Evolutionary conservation across 2,888 invertebrate species (phyloP).

Genomic region (Cerceris rybyensis): DNA sequence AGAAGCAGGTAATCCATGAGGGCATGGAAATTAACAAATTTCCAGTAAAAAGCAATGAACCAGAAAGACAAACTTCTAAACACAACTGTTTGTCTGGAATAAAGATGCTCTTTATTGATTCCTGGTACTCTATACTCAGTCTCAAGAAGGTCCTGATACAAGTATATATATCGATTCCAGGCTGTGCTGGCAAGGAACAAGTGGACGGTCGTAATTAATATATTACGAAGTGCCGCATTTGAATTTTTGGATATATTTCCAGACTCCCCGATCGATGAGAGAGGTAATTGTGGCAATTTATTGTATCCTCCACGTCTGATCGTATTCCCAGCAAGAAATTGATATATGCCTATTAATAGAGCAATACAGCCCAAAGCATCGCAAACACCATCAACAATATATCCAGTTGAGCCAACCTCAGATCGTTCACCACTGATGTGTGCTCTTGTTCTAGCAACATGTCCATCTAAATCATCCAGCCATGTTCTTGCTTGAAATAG

Average conservation of each 20-base stretch:
- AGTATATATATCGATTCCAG: constrained; percentile 93
- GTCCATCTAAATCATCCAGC: constrained; percentile 93
- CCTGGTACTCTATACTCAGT: constrained; percentile 81
- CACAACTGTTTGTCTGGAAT: constrained; percentile 84
- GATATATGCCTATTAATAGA: constrained; percentile 87
- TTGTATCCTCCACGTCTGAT: constrained; percentile 89
- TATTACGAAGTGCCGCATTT: constrained; percentile 84
- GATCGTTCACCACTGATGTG: constrained; percentile 90
- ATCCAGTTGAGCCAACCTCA: constrained; percentile 91
- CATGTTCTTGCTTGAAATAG: constrained; percentile 92
- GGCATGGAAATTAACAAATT: constrained; percentile 90
- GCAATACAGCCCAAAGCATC: constrained; percentile 90
- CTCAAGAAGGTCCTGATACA: constrained; percentile 90
- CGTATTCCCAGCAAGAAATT: constrained; percentile 88
- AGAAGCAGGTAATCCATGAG: constrained; percentile 89
- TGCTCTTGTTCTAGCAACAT: constrained; percentile 90
- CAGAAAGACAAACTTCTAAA: constrained; percentile 90
- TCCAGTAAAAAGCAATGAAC: constrained; percentile 89
- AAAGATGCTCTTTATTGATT: constrained; percentile 82
- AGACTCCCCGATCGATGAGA: constrained; percentile 42
- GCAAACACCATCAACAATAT: constrained; percentile 91
- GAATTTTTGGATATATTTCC: constrained; percentile 64
- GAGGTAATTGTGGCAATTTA: constrained; percentile 83
- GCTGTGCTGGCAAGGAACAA: constrained; percentile 89
- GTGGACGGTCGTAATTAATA: constrained; percentile 87